Evolutionary conservation across 1,140 invertebrate genomes (phyloP), one percentile per base, ranked within the genome.

Genomic region (Luehdorfia chinensis): DNA sequence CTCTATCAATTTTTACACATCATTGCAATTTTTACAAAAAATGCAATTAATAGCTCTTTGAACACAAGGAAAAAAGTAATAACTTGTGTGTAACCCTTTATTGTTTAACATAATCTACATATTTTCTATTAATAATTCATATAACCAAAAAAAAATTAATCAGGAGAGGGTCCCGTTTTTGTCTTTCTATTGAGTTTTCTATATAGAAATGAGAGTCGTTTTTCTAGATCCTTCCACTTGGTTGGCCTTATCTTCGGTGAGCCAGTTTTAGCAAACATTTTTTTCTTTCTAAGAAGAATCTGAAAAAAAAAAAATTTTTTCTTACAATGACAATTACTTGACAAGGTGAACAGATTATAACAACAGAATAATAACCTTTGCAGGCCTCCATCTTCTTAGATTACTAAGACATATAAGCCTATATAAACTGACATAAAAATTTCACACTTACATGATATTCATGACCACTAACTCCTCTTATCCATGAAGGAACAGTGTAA

Each of bases 401-500:
- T 3, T 7, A 4, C 19, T 7, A 45, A n/a, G 14, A 45, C 11
- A 21, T 21, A 28, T 27, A 30, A 11, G 15, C 5, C 4, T 7
- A 12, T 11, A 34, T 32, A 34, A 27, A 27, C 15, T 27, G 13
- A 9, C 16, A 8, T 2, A 13, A 32, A n/a, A n/a, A n/a, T n/a
- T n/a, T n/a, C 34, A 23, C 41, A 71, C 72, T 69, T 68, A 88
- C 87, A 83, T 93, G 91, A 73, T 90, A 95, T 88, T 98, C 97
- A 77, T 95, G 94, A 1, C 96, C 96, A n/a, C 87, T 89, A 14
- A 96, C 91, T 27, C 96, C 96, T 67, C 93, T 90, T 8, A 98
- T 87, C 96, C 96, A 98, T 0, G 84, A 71, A 0, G 96, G 97
- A 6, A 97, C 90, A 55, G 92, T 91, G 57, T 97, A 96, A 1